Evolutionary conservation across 2,113 vertebrate species (phyloP).

Genomic region (Ifrita kowaldi): DNA sequence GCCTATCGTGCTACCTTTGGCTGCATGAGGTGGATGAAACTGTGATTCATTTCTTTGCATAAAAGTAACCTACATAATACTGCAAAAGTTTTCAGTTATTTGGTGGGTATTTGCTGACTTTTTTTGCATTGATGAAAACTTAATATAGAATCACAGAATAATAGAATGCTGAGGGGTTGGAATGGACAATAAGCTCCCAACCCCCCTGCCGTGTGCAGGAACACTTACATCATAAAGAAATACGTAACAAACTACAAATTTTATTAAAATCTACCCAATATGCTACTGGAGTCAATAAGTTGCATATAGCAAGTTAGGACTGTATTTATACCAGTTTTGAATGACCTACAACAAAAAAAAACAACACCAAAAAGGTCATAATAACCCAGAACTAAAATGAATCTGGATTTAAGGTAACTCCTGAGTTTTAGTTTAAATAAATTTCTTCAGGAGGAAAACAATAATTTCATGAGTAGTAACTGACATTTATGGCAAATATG

Average conservation of each 20-base stretch:
- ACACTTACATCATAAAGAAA: not conserved
- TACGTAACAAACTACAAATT: not conserved
- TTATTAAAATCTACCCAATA: not conserved
- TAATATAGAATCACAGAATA: not conserved
- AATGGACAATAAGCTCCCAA: not conserved
- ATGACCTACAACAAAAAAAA: not conserved
- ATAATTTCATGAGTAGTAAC: not conserved
- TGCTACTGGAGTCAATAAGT: slow-evolving; percentile 33
- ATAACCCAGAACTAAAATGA: not conserved
- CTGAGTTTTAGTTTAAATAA: not conserved
- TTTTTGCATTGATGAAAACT: not conserved
- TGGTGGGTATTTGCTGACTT: not conserved
- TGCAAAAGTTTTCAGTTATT: not conserved
- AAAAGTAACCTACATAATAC: not conserved
- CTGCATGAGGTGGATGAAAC: not conserved
- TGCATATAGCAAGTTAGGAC: not conserved
- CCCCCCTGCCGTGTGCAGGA: not conserved
- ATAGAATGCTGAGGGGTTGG: not conserved
- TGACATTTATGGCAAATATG: not conserved
- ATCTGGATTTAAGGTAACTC: not conserved
- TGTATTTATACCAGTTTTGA: slow-evolving; percentile 3
- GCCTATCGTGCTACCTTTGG: not conserved
- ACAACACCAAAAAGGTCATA: not conserved
- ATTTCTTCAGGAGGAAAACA: not conserved
- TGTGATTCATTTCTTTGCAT: not conserved